These are phyloP conservation scores for Dexiosoma caninum DNA, from an alignment of 2,888 invertebrate species.

Conservation along the genomic window DNA sequence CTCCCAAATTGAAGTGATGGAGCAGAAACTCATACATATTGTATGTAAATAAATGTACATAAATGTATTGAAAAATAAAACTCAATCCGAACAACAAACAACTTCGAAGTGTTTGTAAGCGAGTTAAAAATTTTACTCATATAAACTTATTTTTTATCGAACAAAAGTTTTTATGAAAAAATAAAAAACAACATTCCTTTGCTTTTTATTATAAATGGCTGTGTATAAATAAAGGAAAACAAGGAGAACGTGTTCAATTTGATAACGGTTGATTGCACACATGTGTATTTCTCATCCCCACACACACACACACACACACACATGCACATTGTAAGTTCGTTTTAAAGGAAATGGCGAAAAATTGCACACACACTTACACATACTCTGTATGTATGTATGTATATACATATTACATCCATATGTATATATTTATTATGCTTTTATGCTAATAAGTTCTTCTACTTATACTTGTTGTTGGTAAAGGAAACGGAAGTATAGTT, in stretches of 20 bases:
- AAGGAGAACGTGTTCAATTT: conserved; percentile 63
- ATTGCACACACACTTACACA: not conserved
- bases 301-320: not conserved
- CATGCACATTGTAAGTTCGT: not conserved
- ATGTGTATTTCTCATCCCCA: conserved; percentile 46
- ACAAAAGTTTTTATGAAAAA: conserved; percentile 33
- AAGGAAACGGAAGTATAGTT: conserved; percentile 49
- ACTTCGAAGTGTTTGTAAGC: conserved; percentile 43
- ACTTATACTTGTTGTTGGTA: conserved; percentile 21
- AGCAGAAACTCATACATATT: not conserved
- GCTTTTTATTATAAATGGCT: conserved; percentile 37
- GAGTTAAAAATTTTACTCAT: conserved; percentile 27
- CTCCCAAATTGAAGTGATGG: not conserved
- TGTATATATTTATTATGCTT: not conserved
- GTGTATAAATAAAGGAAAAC: conserved; percentile 34
- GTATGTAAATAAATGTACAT: not conserved
- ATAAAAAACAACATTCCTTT: conserved; percentile 9
- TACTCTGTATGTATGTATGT: no score
- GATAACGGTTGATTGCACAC: conserved; percentile 70
- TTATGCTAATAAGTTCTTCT: conserved; percentile 30
- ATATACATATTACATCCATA: no score
- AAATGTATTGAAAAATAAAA: conserved; percentile 27
- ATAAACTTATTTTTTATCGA: conserved; percentile 48
- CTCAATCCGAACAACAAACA: conserved; percentile 32
- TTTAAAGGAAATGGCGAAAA: conserved; percentile 26